Conservation (phyloP, 2,797 vertebrate species). For the Macroramphosus scolopax region DNA sequence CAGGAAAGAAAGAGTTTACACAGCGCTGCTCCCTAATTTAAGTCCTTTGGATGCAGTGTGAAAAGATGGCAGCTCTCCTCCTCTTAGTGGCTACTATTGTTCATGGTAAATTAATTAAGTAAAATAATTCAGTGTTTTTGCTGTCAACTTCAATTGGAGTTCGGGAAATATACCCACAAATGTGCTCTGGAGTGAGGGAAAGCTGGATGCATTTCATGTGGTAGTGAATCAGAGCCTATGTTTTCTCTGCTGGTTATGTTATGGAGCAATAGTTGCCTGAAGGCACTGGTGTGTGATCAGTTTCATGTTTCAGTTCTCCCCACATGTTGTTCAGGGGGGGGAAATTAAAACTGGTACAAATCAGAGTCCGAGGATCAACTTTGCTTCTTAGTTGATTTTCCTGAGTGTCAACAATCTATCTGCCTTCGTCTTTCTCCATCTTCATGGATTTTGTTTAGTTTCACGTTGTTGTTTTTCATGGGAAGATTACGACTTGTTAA, state of each 20-base stretch:
- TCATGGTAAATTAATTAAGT: too few species aligned
- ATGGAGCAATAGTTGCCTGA: conserved; percentile 24
- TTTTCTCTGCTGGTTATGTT: conserved; percentile 45
- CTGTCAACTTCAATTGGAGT: too few species aligned
- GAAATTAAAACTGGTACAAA: conserved; percentile 36
- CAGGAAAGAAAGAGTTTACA: too few species aligned
- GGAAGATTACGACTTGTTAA: neutral
- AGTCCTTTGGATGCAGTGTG: neutral
- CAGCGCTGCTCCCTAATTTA: neutral
- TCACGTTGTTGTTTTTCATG: conserved; percentile 19
- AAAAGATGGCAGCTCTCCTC: neutral
- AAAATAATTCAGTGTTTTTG: too few species aligned
- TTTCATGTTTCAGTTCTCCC: conserved; percentile 3
- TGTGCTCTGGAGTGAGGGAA: conserved; percentile 18
- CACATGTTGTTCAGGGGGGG: neutral
- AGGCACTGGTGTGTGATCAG: conserved; percentile 44
- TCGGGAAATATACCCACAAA: too few species aligned
- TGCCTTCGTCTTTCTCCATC: conserved; percentile 3
- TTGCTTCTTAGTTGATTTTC: conserved; percentile 25
- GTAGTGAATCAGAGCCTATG: conserved; percentile 23
- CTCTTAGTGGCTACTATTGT: neutral
- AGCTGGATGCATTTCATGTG: conserved; percentile 63
- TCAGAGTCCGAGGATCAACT: conserved; percentile 39
- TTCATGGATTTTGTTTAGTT: conserved; percentile 3
- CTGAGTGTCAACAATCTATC: conserved; percentile 50